phyloP scores from a whole-genome alignment of 2,113 vertebrate genomes.

The Ictidomys tridecemlineatus region DNA sequence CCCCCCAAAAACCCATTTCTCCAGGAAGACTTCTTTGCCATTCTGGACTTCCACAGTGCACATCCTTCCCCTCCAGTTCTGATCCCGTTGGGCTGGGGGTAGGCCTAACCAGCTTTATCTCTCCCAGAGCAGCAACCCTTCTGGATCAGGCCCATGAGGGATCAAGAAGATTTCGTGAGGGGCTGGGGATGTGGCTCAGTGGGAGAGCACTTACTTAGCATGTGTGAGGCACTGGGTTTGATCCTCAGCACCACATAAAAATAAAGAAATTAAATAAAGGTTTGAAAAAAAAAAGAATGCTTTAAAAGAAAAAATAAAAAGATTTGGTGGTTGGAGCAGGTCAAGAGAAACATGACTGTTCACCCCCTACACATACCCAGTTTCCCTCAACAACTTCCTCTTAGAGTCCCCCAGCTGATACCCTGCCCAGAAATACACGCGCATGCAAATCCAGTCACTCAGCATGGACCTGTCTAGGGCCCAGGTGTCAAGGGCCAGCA shows the following conservation, averaged over 20 bases:
- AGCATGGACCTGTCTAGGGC: conserved; percentile 1
- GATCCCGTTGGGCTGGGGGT: background rate
- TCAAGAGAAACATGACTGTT: background rate
- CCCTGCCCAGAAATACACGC: conserved; percentile 79
- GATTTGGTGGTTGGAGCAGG: background rate
- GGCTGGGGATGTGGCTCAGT: no score
- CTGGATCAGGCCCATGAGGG: background rate
- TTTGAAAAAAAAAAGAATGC: no score
- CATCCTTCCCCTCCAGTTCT: background rate
- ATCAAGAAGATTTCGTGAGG: background rate
- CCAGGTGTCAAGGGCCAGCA: conserved; percentile 74
- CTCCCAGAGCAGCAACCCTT: background rate
- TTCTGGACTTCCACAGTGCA: background rate
- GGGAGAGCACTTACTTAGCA: no score
- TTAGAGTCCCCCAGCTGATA: conserved; percentile 65
- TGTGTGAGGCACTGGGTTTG: no score
- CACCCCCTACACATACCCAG: background rate
- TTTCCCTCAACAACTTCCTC: conserved; percentile 80
- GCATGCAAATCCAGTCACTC: conserved; percentile 78
- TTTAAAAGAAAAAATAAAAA: no score
- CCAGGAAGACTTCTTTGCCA: background rate
- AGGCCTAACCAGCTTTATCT: background rate
- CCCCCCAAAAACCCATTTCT: background rate
- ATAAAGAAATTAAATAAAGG: no score
- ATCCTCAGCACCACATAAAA: no score